A percentile compares a stretch with the other conserved stretches of the same genome.
Conservation (phyloP, 2,797 vertebrate genomes). For the Hydrophis major region DNA sequence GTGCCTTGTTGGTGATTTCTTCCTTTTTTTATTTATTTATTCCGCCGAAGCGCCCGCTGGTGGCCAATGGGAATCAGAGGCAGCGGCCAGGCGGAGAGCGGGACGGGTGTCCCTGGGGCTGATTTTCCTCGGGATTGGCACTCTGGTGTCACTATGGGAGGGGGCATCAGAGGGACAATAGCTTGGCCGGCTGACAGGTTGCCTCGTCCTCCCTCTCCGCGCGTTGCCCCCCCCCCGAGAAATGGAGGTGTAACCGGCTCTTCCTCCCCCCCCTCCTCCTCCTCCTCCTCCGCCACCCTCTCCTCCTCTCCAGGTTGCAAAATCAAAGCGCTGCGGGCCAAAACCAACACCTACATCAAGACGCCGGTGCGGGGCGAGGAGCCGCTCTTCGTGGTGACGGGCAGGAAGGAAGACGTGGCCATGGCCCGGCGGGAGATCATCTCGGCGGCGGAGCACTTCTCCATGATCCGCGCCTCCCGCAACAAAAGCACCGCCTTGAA, state of each 20-base stretch:
- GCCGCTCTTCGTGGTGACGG: slow-evolving; percentile 96
- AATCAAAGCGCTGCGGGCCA: slow-evolving; percentile 96
- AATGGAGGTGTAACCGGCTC: slow-evolving; percentile 44
- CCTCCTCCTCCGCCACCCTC: neutral
- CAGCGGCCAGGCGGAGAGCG: neutral
- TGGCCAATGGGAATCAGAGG: neutral
- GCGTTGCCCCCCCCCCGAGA: neutral
- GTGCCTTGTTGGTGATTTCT: neutral
- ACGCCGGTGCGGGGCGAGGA: slow-evolving; percentile 96
- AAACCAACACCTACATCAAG: slow-evolving; percentile 99
- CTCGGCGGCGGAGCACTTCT: slow-evolving; percentile 95
- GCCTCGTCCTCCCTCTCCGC: neutral
- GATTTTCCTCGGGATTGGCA: no score
- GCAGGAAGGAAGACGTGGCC: slow-evolving; percentile 93
- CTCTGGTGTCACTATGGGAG: neutral
- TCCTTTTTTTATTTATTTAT: no score
- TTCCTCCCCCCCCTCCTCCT: neutral
- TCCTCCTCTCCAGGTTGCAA: slow-evolving; percentile 84
- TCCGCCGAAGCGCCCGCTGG: neutral
- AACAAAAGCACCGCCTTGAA: slow-evolving; percentile 89
- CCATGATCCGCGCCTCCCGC: slow-evolving; percentile 92
- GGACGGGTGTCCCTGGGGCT: slow-evolving; percentile 11
- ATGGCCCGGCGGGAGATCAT: slow-evolving; percentile 97
- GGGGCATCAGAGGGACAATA: neutral
- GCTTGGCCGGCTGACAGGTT: neutral